phyloP scores from a whole-genome alignment of 1,140 invertebrate species.

The Antheraea mylitta region DNA sequence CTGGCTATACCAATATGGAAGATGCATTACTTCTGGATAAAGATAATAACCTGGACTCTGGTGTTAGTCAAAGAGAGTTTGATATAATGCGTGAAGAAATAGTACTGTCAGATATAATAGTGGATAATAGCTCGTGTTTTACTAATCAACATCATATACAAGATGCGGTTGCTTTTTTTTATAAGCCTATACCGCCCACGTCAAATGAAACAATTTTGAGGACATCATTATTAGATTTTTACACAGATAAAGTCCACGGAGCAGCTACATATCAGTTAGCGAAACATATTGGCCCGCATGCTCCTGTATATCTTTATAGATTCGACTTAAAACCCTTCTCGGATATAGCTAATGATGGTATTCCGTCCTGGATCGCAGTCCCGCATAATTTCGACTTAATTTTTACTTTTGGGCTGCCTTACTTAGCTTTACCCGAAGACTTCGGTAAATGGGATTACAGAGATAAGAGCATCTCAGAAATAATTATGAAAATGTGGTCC shows the following conservation, averaged over 20 bases:
- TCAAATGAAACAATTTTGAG: conserved; percentile 80
- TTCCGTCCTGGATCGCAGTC: conserved; percentile 87
- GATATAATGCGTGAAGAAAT: conserved; percentile 82
- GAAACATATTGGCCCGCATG: conserved; percentile 80
- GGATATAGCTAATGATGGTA: conserved; percentile 78
- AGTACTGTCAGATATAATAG: conserved; percentile 79
- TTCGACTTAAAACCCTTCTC: conserved; percentile 88
- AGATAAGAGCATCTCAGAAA: conserved; percentile 87
- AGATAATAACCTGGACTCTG: conserved; percentile 76
- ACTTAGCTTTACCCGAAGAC: conserved; percentile 78
- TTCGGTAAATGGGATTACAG: conserved; percentile 84
- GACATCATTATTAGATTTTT: conserved; percentile 82
- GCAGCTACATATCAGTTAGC: conserved; percentile 84
- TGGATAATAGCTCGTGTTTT: conserved; percentile 83
- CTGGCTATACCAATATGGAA: conserved; percentile 89
- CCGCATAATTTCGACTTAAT: conserved; percentile 89
- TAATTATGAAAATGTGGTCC: conserved; percentile 87
- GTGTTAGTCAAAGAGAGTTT: conserved; percentile 79
- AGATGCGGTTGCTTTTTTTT: conserved; percentile 87
- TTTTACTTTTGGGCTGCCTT: conserved; percentile 88
- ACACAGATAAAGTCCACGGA: conserved; percentile 86
- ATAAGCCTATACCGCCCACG: conserved; percentile 82
- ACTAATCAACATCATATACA: conserved; percentile 84
- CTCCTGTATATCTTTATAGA: conserved; percentile 83
- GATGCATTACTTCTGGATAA: conserved; percentile 82